Evolutionary conservation across 2,888 invertebrate genomes (phyloP).

Genomic region (Protophormia terraenovae): DNA sequence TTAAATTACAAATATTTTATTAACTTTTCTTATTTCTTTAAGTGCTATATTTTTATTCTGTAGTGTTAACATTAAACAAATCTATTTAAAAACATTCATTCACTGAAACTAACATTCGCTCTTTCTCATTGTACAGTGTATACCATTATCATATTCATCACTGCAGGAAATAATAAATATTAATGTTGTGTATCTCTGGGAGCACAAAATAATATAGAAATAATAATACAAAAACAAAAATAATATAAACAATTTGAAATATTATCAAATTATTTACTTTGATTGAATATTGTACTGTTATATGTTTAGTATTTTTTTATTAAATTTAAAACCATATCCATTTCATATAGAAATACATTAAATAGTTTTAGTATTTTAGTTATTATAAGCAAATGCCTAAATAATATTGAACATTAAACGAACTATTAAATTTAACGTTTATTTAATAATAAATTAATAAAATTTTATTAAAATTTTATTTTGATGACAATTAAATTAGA

Average conservation of each 20-base stretch:
- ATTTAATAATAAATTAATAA: neutral
- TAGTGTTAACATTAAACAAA: neutral
- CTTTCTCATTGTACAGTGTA: too few relatives aligned
- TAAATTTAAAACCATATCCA: neutral
- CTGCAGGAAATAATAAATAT: slow-evolving; percentile 62
- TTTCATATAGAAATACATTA: neutral
- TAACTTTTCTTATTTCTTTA: too few relatives aligned
- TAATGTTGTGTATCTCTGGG: slow-evolving; percentile 37
- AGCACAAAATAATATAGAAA: slow-evolving; percentile 1
- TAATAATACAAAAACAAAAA: neutral
- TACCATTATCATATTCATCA: slow-evolving; percentile 49
- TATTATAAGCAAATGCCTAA: neutral
- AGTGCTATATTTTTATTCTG: neutral
- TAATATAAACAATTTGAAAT: neutral
- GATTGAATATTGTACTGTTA: slow-evolving; percentile 9
- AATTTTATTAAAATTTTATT: neutral
- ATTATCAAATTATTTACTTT: slow-evolving; percentile 30
- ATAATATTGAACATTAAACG: slow-evolving; percentile 2
- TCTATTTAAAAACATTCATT: neutral
- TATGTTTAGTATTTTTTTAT: neutral
- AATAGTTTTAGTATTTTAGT: neutral
- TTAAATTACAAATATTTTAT: too few relatives aligned
- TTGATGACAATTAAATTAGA: neutral
- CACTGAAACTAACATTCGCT: slow-evolving; percentile 1
- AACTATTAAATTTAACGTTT: slow-evolving; percentile 28